Evolutionary conservation across 2,888 invertebrate genomes (phyloP).

Genomic region (Meloe dianella): DNA sequence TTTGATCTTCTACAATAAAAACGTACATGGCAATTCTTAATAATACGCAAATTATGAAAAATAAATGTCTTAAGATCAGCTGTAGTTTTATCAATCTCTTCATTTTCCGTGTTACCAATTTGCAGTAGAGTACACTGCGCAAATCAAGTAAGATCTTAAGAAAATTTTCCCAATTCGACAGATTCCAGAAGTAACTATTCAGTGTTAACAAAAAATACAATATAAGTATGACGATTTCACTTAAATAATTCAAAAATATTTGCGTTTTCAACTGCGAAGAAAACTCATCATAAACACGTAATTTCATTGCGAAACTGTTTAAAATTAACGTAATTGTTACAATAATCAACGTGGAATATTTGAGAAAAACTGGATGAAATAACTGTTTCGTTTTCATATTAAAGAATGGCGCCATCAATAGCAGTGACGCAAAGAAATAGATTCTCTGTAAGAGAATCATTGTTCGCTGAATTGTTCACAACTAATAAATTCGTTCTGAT

Average conservation of each 20-base stretch:
- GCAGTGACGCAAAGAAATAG: not conserved
- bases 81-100: not conserved
- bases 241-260: not conserved
- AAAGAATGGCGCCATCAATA: not conserved
- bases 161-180: not conserved
- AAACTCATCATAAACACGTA: not conserved
- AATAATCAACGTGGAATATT: not conserved
- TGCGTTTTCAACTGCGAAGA: not conserved
- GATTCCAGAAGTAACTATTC: not conserved
- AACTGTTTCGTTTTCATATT: not conserved
- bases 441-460: not conserved
- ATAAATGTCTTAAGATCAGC: not conserved
- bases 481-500: too few relatives aligned
- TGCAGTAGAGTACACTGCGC: not conserved
- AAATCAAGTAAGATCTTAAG: not conserved
- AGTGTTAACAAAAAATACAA: not conserved
- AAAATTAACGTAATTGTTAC: not conserved
- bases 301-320: not conserved
- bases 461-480: too few relatives aligned
- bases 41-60: not conserved
- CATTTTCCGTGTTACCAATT: not conserved
- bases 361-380: not conserved
- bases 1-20: not conserved
- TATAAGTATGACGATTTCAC: not conserved
- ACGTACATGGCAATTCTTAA: not conserved